Percentiles rank a stretch among this genome's conserved stretches.
These are phyloP conservation scores for Chloropsis cyanopogon DNA, from an alignment of 2,113 vertebrate species.

Conservation along the genomic window DNA sequence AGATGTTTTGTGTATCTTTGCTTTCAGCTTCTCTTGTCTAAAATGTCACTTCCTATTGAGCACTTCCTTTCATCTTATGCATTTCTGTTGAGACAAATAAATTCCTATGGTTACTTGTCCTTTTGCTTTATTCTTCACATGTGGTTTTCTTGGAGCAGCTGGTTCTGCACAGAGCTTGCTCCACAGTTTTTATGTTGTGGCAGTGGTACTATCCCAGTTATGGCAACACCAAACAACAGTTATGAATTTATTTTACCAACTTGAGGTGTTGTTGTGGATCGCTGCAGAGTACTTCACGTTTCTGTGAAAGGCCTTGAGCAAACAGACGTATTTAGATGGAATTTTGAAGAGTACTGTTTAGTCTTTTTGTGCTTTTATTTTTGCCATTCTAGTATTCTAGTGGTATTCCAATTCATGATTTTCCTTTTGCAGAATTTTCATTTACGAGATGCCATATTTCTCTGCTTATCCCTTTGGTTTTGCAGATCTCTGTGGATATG, in stretches of 20 bases:
- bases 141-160: not conserved
- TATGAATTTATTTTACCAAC: not conserved
- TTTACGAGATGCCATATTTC: not conserved
- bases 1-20: not conserved
- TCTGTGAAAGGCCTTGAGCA: not conserved
- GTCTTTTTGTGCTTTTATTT: not conserved
- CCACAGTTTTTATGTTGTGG: not conserved
- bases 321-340: not conserved
- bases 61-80: not conserved
- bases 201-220: not conserved
- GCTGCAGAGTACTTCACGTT: not conserved
- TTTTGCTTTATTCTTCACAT: not conserved
- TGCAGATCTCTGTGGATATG: not conserved
- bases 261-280: not conserved
- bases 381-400: not conserved
- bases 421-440: not conserved
- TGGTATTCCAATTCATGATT: not conserved
- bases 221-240: not conserved
- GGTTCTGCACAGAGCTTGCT: not conserved
- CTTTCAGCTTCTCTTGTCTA: not conserved
- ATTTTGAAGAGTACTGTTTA: not conserved
- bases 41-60: not conserved
- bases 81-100: not conserved
- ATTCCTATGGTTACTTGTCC: not conserved
- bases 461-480: not conserved